A percentile compares a stretch with the other conserved stretches of the same genome.
These are phyloP conservation scores for Adela reaumurella DNA, from an alignment of 2,888 invertebrate species.

Conservation along the genomic window DNA sequence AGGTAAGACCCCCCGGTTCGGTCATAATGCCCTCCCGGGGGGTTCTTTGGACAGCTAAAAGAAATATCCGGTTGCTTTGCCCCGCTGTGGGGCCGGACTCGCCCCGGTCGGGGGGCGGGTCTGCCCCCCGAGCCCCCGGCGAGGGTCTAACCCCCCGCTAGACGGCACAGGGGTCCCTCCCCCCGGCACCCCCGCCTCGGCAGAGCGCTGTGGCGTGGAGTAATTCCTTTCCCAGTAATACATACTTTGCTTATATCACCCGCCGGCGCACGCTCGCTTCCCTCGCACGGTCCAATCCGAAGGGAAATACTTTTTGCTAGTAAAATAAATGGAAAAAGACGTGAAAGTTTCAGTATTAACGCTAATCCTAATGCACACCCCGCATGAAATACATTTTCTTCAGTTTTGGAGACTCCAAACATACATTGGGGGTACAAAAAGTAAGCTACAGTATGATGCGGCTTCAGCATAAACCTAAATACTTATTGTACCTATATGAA, in stretches of 20 bases:
- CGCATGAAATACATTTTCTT: too few relatives aligned
- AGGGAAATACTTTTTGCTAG: too few relatives aligned
- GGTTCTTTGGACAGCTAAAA: slow-evolving; percentile 56
- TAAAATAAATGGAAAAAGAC: too few relatives aligned
- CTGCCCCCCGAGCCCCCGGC: not conserved
- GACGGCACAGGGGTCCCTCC: not conserved
- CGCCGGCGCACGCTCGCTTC: too few relatives aligned
- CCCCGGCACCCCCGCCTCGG: slow-evolving; percentile 20
- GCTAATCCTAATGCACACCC: too few relatives aligned
- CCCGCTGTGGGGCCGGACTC: slow-evolving; percentile 27
- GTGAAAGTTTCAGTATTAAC: too few relatives aligned
- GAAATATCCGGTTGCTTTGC: slow-evolving; percentile 53
- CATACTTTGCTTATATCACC: slow-evolving; percentile 42
- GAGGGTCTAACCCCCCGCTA: not conserved
- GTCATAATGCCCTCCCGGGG: slow-evolving; percentile 23
- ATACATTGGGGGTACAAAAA: too few relatives aligned
- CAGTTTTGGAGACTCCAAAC: too few relatives aligned
- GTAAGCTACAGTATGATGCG: too few relatives aligned
- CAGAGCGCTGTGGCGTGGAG: slow-evolving; percentile 23
- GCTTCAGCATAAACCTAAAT: too few relatives aligned
- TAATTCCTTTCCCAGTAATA: slow-evolving; percentile 46
- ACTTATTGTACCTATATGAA: too few relatives aligned
- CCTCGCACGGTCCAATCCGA: too few relatives aligned
- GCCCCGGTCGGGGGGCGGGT: not conserved
- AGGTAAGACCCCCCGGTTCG: not conserved